phyloP scores from a whole-genome alignment of 2,113 vertebrate genomes.

The Zosterops hypoxanthus region DNA sequence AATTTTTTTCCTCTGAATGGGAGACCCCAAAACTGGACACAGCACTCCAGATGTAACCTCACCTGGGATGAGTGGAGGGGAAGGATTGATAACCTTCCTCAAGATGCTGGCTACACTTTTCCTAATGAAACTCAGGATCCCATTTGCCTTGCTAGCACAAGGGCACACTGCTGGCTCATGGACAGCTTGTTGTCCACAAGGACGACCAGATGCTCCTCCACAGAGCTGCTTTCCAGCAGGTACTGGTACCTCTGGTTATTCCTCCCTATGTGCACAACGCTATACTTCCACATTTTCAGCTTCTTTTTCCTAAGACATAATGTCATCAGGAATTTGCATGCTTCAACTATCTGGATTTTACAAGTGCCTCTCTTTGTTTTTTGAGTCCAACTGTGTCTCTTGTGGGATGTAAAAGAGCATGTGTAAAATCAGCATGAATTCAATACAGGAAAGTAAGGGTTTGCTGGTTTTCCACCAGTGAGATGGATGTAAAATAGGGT shows the following conservation, averaged over 20 bases:
- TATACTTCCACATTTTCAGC: background rate
- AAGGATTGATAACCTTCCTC: background rate
- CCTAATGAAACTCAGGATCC: background rate
- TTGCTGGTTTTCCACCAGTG: background rate
- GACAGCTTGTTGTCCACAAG: background rate
- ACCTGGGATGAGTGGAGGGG: background rate
- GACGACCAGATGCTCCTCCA: background rate
- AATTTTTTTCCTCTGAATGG: accelerated
- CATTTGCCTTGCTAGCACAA: background rate
- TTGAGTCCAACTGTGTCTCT: background rate
- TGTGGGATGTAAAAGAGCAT: background rate
- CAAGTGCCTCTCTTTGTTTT: background rate
- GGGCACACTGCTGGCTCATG: too few relatives aligned
- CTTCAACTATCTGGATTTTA: background rate
- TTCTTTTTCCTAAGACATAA: background rate
- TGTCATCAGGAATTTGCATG: background rate
- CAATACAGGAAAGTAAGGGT: background rate
- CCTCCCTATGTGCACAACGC: background rate
- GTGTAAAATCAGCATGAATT: background rate
- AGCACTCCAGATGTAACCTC: background rate
- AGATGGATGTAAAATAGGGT: background rate
- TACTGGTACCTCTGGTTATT: background rate
- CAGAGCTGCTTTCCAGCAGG: background rate
- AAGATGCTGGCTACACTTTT: background rate
- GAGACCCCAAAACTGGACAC: background rate